Conservation (phyloP, 2,797 vertebrate genomes). For the Urophycis tenuis region DNA sequence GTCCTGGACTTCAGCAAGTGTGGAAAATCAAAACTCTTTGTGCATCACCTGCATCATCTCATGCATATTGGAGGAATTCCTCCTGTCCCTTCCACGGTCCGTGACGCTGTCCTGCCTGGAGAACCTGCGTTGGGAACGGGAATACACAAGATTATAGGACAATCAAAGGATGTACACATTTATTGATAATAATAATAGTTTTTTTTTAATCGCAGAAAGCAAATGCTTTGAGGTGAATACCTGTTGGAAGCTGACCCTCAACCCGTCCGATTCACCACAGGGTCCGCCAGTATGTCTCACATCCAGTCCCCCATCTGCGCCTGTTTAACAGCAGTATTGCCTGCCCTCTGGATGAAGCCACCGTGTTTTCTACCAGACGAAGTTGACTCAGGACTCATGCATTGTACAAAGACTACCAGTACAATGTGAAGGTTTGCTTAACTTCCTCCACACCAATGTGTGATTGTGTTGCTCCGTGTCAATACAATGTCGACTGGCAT, state of each 20-base stretch:
- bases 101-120: slow-evolving; percentile 47
- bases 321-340: not conserved
- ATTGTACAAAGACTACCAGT: not conserved
- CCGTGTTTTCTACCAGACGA: not conserved
- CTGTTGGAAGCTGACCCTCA: not conserved
- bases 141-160: not conserved
- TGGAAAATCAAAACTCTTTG: not conserved
- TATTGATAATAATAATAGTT: not conserved
- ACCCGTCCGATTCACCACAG: not conserved
- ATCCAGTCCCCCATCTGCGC: not conserved
- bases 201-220: not conserved
- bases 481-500: not conserved
- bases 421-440: not conserved
- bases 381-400: not conserved
- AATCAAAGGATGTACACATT: not conserved
- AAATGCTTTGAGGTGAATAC: not conserved
- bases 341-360: too few species aligned
- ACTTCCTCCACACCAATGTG: not conserved
- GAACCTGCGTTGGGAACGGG: slow-evolving; percentile 47
- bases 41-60: not conserved
- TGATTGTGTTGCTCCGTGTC: not conserved
- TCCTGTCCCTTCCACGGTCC: slow-evolving; percentile 39
- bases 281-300: not conserved
- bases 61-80: not conserved
- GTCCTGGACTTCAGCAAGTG: not conserved